A percentile compares a stretch with the other conserved stretches of the same genome.
These are phyloP conservation scores for Setipinna tenuifilis DNA, from an alignment of 2,797 vertebrate genomes.

Conservation along the genomic window DNA sequence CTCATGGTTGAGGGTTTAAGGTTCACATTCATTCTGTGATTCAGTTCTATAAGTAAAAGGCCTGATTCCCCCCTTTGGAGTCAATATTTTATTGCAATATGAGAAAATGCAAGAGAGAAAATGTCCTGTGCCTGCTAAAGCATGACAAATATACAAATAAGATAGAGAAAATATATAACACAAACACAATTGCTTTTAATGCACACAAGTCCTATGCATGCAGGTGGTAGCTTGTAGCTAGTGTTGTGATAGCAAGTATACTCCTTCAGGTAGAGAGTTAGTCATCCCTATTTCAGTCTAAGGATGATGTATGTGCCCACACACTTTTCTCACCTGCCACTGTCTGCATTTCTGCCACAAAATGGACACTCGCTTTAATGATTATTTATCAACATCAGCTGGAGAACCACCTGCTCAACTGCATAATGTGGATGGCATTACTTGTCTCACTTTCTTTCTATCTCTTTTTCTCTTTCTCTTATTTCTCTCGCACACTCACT, in stretches of 20 bases:
- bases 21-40: neutral
- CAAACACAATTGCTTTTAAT: neutral
- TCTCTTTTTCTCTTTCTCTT: too few species aligned
- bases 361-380: neutral
- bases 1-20: neutral
- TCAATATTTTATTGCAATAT: neutral
- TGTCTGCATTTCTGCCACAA: neutral
- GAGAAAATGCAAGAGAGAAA: neutral
- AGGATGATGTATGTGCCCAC: neutral
- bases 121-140: slow-evolving; percentile 3
- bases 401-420: neutral
- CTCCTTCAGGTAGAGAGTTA: neutral
- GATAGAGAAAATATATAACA: neutral
- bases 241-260: neutral
- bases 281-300: slow-evolving; percentile 5
- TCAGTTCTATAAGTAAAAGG: neutral
- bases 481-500: neutral
- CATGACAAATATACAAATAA: neutral
- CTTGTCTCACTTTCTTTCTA: neutral
- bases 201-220: neutral
- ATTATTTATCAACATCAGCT: slow-evolving; percentile 1
- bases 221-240: neutral
- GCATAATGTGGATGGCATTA: neutral
- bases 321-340: neutral
- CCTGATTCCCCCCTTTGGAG: neutral